Conservation (phyloP, 2,797 vertebrate genomes). For the Takifugu rubripes region DNA sequence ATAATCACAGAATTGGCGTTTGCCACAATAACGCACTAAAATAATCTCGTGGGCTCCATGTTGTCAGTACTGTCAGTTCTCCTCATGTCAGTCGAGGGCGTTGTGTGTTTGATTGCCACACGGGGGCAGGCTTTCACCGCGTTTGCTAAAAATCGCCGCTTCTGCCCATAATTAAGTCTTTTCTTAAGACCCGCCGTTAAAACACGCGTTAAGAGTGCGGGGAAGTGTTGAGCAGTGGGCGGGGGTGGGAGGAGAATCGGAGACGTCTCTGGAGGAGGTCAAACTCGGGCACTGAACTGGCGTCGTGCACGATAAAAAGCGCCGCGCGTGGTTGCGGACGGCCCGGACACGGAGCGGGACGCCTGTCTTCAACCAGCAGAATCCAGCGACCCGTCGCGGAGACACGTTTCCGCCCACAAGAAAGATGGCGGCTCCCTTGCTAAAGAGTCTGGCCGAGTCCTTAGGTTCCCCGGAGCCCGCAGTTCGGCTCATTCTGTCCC, state of each 20-base stretch:
- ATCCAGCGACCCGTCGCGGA: constrained; percentile 49
- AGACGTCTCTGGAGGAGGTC: constrained; percentile 1
- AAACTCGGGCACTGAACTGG: not conserved
- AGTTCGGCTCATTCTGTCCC: constrained; percentile 88
- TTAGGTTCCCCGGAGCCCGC: constrained; percentile 91
- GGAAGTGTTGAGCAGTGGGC: not conserved
- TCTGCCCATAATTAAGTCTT: not conserved
- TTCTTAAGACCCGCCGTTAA: not conserved
- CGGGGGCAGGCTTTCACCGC: constrained; percentile 16
- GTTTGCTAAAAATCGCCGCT: not conserved
- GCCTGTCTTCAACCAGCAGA: constrained; percentile 29
- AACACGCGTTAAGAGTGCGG: not conserved
- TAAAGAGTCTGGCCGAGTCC: constrained; percentile 80
- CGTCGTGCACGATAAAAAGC: constrained; percentile 32
- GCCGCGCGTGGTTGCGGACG: not conserved
- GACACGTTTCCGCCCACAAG: constrained; percentile 76
- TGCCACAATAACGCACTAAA: too few relatives aligned
- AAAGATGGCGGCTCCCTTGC: constrained; percentile 84
- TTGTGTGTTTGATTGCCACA: constrained; percentile 4
- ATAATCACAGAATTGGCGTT: too few relatives aligned
- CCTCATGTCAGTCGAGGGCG: not conserved
- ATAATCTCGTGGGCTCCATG: too few relatives aligned
- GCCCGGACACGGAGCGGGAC: not conserved
- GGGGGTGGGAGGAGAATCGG: constrained; percentile 34
- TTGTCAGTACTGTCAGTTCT: too few relatives aligned